Evolutionary conservation across 2,888 invertebrate genomes (phyloP), one percentile per base, ranked within the genome.

Genomic region (Xestia xanthographa): DNA sequence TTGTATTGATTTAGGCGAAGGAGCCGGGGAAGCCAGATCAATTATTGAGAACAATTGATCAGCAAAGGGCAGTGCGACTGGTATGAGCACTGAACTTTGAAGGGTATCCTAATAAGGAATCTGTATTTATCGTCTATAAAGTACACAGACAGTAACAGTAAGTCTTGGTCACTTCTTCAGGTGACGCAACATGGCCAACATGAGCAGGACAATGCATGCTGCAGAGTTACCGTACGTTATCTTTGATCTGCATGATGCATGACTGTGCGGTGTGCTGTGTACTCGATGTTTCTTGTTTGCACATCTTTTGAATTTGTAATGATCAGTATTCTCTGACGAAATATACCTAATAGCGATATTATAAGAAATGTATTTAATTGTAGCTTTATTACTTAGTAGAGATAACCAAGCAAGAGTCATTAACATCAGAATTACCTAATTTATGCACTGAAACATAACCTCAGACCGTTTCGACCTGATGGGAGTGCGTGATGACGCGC

Each of bases 21-120:
- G 1, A 34, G 29, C 29, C 58, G 58, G 9, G 58, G 9, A 20
- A 60, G 20, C 1, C 29, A 8, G 48, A n/a, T n/a, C 17, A 34
- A 62, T 34, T 74, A 5, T 8, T 8, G 41, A 9, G 6, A 6
- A 9, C 41, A 41, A 41, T 34, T 34, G 34, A 34, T 34, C 34
- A 34, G 34, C 34, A 34, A 34, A 34, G 34, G 34, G 34, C 34
- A 34, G 4, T 34, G 34, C 34, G 34, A 5, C 34, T 34, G 20
- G 11, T 43, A 62, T 43, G 22, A 43, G 17, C 62, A 38, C 26
- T 34, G 34, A 38, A 75, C 5, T 75, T 5, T 53, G 75, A 75
- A 53, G 75, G 63, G 22, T 43, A 74, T 22, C 34, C 34, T 34
- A 53, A 53, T 53, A 38, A 45, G 53, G 34, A 74, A 43, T 50